Conservation (phyloP, 2,113 vertebrate species). For the Oenanthe oenanthe region DNA sequence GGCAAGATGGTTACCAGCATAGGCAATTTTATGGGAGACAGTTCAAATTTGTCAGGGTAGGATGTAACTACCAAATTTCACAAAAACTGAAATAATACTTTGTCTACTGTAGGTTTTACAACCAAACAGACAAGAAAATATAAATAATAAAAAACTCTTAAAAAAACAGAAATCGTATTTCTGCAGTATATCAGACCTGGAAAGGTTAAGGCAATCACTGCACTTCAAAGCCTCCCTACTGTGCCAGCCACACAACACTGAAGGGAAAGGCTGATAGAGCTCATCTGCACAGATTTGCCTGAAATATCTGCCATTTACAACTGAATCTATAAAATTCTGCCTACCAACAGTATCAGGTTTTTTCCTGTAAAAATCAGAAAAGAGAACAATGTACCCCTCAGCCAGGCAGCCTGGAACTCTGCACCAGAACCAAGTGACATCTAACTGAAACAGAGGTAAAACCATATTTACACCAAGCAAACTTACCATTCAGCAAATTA, state of each 20-base stretch:
- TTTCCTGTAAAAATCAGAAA: not conserved
- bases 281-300: not conserved
- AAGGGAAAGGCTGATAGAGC: not conserved
- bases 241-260: not conserved
- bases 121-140: not conserved
- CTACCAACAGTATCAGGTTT: accelerated
- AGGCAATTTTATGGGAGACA: not conserved
- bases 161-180: not conserved
- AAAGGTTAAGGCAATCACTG: not conserved
- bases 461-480: not conserved
- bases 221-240: not conserved
- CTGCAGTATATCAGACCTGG: not conserved
- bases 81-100: not conserved
- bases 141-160: not conserved
- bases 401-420: not conserved
- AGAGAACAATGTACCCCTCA: not conserved
- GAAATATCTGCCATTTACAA: not conserved
- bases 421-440: not conserved
- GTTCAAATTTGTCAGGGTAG: not conserved
- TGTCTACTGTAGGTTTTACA: not conserved
- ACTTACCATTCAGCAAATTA: conserved; percentile 91
- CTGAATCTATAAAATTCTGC: not conserved
- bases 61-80: not conserved
- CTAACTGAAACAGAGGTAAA: not conserved
- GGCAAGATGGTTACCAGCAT: not conserved